Evolutionary conservation across 2,113 vertebrate species (phyloP).

Genomic region (Macquaria ambigua): DNA sequence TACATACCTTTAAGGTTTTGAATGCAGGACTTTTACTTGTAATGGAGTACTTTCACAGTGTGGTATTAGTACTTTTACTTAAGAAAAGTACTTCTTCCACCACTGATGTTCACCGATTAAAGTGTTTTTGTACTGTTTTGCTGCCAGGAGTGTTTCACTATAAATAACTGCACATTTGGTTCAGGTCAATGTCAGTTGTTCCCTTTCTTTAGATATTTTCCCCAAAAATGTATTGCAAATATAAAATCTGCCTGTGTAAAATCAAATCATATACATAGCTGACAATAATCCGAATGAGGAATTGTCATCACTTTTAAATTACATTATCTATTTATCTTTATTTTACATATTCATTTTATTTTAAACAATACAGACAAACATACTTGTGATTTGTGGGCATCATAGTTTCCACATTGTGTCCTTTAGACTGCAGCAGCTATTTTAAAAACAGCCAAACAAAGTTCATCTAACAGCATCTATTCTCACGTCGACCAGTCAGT

Average conservation of each 20-base stretch:
- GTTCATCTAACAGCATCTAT: not conserved
- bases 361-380: not conserved
- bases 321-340: not conserved
- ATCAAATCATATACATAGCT: not conserved
- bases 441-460: not conserved
- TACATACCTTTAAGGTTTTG: no score
- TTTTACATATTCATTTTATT: not conserved
- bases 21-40: no score
- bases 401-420: not conserved
- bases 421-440: not conserved
- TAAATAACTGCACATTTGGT: not conserved
- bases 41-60: not conserved
- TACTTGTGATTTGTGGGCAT: not conserved
- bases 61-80: not conserved
- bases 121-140: not conserved
- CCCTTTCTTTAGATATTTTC: not conserved
- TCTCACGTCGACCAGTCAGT: not conserved
- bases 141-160: not conserved
- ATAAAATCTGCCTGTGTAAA: not conserved
- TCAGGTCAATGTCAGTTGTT: not conserved
- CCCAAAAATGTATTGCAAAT: not conserved
- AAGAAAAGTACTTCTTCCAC: no score
- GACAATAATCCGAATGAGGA: not conserved
- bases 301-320: not conserved
- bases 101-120: no score